These are phyloP conservation scores for Sceloporus tristichus DNA, from an alignment of 2,113 vertebrate species.

Conservation along the genomic window DNA sequence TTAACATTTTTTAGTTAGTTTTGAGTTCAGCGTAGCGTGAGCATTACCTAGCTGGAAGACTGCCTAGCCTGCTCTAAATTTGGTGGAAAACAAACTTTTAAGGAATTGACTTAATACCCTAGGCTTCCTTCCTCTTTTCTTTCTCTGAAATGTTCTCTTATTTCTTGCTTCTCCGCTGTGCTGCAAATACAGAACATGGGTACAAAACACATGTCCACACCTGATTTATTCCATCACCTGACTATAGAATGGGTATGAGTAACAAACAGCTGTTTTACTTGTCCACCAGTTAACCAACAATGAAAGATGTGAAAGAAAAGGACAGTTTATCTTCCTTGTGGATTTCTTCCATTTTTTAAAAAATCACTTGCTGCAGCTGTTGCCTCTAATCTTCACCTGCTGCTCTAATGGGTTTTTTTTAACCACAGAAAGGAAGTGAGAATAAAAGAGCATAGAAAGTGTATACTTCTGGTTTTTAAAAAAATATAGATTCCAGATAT, in stretches of 20 bases:
- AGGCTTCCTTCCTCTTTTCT: too few species aligned
- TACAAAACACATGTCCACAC: too few species aligned
- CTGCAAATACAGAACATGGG: too few species aligned
- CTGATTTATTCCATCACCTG: not conserved
- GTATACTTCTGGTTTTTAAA: not conserved
- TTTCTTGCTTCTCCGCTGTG: too few species aligned
- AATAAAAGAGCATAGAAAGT: not conserved
- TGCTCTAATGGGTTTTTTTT: not conserved
- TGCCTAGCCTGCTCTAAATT: not conserved
- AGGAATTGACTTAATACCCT: too few species aligned
- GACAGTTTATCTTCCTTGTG: not conserved
- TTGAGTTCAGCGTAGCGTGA: not conserved
- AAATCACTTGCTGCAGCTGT: not conserved
- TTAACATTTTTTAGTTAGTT: too few species aligned
- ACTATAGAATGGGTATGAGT: not conserved
- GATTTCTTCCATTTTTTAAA: not conserved
- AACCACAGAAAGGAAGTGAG: not conserved
- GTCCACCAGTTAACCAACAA: not conserved
- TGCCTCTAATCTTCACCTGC: not conserved
- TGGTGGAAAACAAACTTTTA: not conserved
- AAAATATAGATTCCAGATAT: not conserved
- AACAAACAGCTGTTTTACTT: not conserved
- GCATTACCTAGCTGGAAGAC: not conserved
- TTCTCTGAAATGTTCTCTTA: too few species aligned
- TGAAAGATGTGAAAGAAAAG: not conserved